Conservation (phyloP, 2,113 vertebrate genomes). For the Lophius piscatorius region DNA sequence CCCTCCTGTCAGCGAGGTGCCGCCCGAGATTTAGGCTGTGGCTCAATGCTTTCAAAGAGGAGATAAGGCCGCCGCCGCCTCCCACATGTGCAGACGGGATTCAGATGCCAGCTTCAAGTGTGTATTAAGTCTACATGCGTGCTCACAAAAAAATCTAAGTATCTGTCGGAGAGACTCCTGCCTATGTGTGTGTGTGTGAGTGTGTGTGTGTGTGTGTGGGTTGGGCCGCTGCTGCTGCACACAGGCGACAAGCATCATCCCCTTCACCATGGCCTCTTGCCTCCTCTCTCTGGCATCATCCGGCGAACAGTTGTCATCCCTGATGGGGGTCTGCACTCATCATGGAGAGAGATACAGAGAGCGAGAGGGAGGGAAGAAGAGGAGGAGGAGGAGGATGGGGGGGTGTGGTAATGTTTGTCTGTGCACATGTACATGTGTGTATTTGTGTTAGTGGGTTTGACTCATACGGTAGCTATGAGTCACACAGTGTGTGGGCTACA, state of each 20-base stretch:
- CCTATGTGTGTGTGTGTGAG: not conserved
- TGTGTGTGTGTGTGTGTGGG: not conserved
- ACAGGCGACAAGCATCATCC: constrained; percentile 51
- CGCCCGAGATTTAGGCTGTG: constrained; percentile 36
- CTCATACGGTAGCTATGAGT: constrained; percentile 69
- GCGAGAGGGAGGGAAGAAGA: not conserved
- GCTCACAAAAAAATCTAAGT: no score
- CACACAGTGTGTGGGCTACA: constrained; percentile 72
- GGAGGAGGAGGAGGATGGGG: not conserved
- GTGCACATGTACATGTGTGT: constrained; percentile 16
- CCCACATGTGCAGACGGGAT: constrained; percentile 9
- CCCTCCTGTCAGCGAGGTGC: constrained; percentile 49
- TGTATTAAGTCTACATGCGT: not conserved
- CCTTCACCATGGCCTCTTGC: constrained; percentile 48
- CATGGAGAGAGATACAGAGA: constrained; percentile 49
- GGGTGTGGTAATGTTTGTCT: constrained; percentile 29
- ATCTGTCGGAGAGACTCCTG: no score
- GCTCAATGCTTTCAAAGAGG: constrained; percentile 48
- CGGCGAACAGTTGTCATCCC: constrained; percentile 73
- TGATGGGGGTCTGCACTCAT: constrained; percentile 65
- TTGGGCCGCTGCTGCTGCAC: constrained; percentile 30
- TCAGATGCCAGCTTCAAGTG: constrained; percentile 20
- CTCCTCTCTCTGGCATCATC: constrained; percentile 59
- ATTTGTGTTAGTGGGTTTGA: constrained; percentile 25
- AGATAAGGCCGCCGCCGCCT: constrained; percentile 49